A percentile compares a stretch with the other conserved stretches of the same genome.
Conservation (phyloP, 2,888 invertebrate genomes). For the Elysia crispata region DNA sequence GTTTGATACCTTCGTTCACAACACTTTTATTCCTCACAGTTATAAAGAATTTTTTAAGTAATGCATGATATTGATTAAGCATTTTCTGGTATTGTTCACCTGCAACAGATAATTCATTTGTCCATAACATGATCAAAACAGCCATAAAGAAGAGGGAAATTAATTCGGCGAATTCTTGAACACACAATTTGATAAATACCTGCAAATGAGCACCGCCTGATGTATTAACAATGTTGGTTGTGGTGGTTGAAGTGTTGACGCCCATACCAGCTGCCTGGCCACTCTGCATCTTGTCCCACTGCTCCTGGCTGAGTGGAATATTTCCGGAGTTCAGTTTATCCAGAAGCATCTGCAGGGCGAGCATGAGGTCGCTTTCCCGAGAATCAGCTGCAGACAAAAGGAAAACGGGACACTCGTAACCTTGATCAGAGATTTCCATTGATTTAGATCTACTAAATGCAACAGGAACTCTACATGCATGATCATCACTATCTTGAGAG, state of each 20-base stretch:
- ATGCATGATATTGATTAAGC: no score
- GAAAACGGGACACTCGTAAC: not conserved
- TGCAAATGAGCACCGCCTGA: constrained; percentile 49
- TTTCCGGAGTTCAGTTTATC: constrained; percentile 72
- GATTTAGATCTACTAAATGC: no score
- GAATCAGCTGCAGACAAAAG: constrained; percentile 2
- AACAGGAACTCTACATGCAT: no score
- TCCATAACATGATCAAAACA: not conserved
- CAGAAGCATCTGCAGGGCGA: constrained; percentile 68
- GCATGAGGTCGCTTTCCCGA: constrained; percentile 73
- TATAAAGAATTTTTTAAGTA: no score
- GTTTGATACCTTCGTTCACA: no score
- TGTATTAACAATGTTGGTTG: constrained; percentile 47
- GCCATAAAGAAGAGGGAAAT: not conserved
- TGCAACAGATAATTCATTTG: not conserved
- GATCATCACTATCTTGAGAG: no score
- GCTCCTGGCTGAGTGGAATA: constrained; percentile 68
- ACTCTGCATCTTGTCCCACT: constrained; percentile 62
- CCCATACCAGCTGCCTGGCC: constrained; percentile 52
- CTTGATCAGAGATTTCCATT: no score
- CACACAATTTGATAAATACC: constrained; percentile 46
- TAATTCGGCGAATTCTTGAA: no score
- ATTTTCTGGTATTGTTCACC: no score
- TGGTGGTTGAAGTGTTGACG: not conserved
- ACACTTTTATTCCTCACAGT: no score